phyloP scores from a whole-genome alignment of 2,113 vertebrate species.

The Copsychus sechellarum region DNA sequence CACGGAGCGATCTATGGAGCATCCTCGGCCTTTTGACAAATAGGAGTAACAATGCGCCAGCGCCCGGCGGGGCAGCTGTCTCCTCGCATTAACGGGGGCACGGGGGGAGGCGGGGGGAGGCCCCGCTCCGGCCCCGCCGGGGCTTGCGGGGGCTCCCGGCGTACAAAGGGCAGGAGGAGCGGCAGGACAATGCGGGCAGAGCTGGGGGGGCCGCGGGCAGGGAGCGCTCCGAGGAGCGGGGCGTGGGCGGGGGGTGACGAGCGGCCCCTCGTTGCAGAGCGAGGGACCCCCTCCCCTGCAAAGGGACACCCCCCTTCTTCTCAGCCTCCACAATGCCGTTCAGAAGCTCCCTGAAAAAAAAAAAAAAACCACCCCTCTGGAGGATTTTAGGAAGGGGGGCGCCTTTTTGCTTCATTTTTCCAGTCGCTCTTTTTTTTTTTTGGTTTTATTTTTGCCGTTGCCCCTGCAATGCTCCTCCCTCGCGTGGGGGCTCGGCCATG shows the following conservation, averaged over 20 bases:
- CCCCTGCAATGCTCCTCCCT: not conserved
- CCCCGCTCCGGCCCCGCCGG: slow-evolving; percentile 58
- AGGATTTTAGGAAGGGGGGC: not conserved
- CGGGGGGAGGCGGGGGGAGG: slow-evolving; percentile 18
- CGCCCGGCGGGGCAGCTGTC: slow-evolving; percentile 59
- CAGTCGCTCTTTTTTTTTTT: not conserved
- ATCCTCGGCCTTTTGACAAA: slow-evolving; percentile 63
- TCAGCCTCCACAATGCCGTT: not conserved
- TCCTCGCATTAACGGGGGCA: not conserved
- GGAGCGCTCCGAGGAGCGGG: not conserved
- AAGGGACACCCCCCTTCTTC: not conserved
- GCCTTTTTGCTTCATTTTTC: not conserved
- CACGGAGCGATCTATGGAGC: slow-evolving; percentile 38
- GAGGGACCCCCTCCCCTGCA: not conserved
- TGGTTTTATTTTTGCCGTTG: not conserved
- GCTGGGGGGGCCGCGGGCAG: not conserved
- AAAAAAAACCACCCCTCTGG: not conserved
- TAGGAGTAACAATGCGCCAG: slow-evolving; percentile 67
- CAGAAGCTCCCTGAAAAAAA: not conserved
- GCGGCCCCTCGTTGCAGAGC: not conserved
- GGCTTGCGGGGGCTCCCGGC: slow-evolving; percentile 45
- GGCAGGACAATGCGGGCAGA: slow-evolving; percentile 42
- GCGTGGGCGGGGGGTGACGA: not conserved
- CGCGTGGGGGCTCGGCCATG: not conserved
- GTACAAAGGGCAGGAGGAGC: slow-evolving; percentile 63